Evolutionary conservation across 1,140 invertebrate genomes (phyloP), one percentile per base, ranked within the genome.

Genomic region (Macrocentrus cingulum): DNA sequence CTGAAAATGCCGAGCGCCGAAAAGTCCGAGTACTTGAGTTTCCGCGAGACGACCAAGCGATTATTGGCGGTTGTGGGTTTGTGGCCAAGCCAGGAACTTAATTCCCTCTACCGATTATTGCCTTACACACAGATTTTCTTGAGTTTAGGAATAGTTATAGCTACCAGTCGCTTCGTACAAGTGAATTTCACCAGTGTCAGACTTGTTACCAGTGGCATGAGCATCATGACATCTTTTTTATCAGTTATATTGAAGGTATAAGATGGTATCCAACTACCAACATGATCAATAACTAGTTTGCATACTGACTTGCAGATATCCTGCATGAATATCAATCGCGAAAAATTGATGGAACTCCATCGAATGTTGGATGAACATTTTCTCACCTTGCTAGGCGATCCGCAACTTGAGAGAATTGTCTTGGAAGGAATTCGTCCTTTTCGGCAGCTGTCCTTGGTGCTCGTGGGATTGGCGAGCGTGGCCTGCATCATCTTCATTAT

Each of bases 141-240:
- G 13, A 34, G 19, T 4, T 29, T 44, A 2, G 32, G 25, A 22
- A 18, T 11, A n/a, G 25, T 15, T 36, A 7, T 56, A 15, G 59
- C 42, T 1, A 51, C 54, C 13, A 3, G 59, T 0, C 46, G 53
- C 7, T 68, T 62, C 32, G 64, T 66, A 25, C 4, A 45, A 15
- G 29, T 22, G 2, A 25, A 66, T 56, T 2, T 55, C 1, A 50
- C 42, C 7, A 63, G 66, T 23, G 53, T 71, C 3, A 48, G 20
- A 37, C n/a, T 48, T n/a, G 42, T 69, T 1, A 65, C 64, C 1
- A 68, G 56, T 56, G 61, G 54, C 20, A 42, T 61, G 55, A 56
- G 58, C 6, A 42, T 60, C 6, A 50, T 60, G 37, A 55, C 32
- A 19, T 55, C 51, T 20, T 19, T 19, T 11, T 39, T 55, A 16